Conservation (phyloP, 2,888 invertebrate genomes). For the Pseudococcus jackbeardsleyi region DNA sequence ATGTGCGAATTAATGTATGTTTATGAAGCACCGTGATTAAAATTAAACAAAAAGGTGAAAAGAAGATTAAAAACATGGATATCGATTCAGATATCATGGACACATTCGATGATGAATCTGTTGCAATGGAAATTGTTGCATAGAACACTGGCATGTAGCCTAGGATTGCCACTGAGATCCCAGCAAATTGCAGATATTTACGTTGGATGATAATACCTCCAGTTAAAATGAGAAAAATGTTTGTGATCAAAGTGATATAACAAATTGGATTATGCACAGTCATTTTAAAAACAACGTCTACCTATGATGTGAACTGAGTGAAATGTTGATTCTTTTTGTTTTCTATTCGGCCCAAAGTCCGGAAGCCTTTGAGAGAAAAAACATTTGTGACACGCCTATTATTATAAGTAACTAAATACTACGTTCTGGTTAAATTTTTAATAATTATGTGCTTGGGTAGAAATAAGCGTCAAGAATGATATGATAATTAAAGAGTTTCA, state of each 20-base stretch:
- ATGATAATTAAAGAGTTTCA: no score
- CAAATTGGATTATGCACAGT: not conserved
- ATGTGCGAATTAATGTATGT: not conserved
- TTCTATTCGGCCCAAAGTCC: not conserved
- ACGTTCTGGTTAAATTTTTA: no score
- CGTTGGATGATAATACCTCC: not conserved
- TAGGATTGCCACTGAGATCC: not conserved
- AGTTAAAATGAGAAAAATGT: not conserved
- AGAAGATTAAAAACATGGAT: not conserved
- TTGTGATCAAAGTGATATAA: not conserved
- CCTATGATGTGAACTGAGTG: no score
- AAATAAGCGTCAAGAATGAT: no score
- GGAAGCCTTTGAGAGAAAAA: no score
- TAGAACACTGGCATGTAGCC: not conserved
- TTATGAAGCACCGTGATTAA: not conserved
- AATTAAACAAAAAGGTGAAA: not conserved
- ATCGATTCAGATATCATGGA: not conserved
- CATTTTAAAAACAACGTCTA: no score
- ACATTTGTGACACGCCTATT: no score
- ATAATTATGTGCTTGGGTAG: no score
- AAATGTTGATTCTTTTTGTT: not conserved
- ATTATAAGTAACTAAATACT: no score
- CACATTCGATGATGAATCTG: not conserved
- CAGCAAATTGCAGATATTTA: not conserved
- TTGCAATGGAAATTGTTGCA: not conserved